Base-by-base conservation (phyloP, 2,888 invertebrate genomes). In the Callimorpha dominula region DNA sequence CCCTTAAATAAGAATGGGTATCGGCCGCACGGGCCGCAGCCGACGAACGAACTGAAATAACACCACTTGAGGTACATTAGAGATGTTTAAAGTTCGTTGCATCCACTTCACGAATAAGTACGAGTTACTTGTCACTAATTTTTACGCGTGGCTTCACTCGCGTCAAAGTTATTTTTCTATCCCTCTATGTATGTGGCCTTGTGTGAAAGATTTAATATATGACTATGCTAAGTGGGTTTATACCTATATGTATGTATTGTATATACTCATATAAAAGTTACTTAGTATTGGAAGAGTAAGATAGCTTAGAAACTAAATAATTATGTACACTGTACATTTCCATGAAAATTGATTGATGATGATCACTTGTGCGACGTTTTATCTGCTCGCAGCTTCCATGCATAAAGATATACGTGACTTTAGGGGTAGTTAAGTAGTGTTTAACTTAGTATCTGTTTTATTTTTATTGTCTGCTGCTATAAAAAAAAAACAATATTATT, bases 31-130 rank as follows among this genome's bases (percentile, higher is more conserved):
- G 62, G 14, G n/a, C 63, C 63, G 50, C 63, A 52, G 43, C n/a
- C 63, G 63, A 43, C 31, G 57, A 50, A 50, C 17, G 68, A 68
- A 77, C 80, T 68, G 79, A 79, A 85, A 81, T 80, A 81, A 74
- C 77, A 69, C 63, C 82, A 83, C 85, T 85, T 69, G 72, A 85
- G 75, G 77, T 81, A 77, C 85, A 83, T 83, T 81, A 83, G 75
- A 65, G 20, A 43, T 20, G 64, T 67, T 60, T 73, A 68, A 77
- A 78, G 84, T 78, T 85, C 81, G 70, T 79, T 83, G 82, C 82
- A 83, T 82, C 84, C 82, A 79, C 81, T 85, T 17, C n/a, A 40
- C 42, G 68, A 71, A 65, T 73, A 72, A 74, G 74, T 70, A 57
- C 20, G 66, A n/a, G 31, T 50, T n/a, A 76, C 80, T 75, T 71